Evolutionary conservation across 2,797 vertebrate species (phyloP).

Genomic region (Danio aesculapii): DNA sequence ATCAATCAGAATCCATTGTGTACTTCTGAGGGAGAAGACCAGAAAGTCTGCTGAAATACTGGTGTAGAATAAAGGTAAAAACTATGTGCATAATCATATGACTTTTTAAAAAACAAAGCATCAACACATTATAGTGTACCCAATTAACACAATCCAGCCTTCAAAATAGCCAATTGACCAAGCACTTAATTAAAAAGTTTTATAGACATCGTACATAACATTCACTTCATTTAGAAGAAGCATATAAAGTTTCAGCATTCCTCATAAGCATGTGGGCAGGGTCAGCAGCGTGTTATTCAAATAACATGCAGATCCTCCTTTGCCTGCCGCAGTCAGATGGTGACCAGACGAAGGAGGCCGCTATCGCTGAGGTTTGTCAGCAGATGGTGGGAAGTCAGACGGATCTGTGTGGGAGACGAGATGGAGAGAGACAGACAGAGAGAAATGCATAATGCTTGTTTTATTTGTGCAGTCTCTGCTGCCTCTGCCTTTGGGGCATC

Average conservation of each 20-base stretch:
- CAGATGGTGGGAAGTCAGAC: conserved; percentile 62
- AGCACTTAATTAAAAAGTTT: too few relatives aligned
- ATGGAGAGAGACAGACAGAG: conserved; percentile 22
- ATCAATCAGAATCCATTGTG: too few relatives aligned
- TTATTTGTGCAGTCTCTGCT: conserved; percentile 23
- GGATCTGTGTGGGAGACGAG: conserved; percentile 55
- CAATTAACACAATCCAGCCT: too few relatives aligned
- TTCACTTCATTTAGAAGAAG: neutral
- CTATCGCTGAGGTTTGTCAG: conserved; percentile 58
- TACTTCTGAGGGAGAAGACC: too few relatives aligned
- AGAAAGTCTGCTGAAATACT: too few relatives aligned
- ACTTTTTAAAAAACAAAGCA: too few relatives aligned
- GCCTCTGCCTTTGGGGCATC: neutral
- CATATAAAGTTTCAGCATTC: too few relatives aligned
- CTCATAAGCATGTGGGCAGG: conserved; percentile 4
- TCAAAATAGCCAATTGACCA: too few relatives aligned
- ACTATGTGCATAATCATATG: too few relatives aligned
- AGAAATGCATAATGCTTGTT: conserved; percentile 45
- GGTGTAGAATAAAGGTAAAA: too few relatives aligned
- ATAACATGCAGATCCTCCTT: conserved; percentile 33
- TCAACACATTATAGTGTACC: too few relatives aligned
- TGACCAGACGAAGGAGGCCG: conserved; percentile 47
- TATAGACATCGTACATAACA: neutral
- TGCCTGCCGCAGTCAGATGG: conserved; percentile 44
- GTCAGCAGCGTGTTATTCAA: conserved; percentile 48